These are phyloP conservation scores for Nomada ferruginata DNA, from an alignment of 2,888 invertebrate genomes.

Conservation along the genomic window DNA sequence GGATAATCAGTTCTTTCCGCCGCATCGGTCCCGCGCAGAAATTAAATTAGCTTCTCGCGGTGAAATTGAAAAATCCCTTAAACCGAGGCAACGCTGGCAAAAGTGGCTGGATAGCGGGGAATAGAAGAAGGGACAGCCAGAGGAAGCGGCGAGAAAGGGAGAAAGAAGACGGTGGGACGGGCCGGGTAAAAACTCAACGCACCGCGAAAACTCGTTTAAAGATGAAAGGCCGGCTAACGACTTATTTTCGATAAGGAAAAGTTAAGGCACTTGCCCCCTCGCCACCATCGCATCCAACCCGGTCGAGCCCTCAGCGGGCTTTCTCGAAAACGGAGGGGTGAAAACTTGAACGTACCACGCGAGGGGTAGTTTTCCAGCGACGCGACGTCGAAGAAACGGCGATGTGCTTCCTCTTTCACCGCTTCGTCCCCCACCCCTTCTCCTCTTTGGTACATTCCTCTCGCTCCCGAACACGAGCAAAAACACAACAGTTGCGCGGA, in stretches of 20 bases:
- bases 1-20: conserved; percentile 48
- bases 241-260: conserved; percentile 84
- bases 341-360: conserved; percentile 66
- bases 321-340: conserved; percentile 47
- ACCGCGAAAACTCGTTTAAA: conserved; percentile 84
- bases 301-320: conserved; percentile 51
- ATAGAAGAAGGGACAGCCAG: conserved; percentile 27
- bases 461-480: conserved; percentile 58
- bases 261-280: conserved; percentile 80
- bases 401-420: conserved; percentile 27
- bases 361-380: conserved; percentile 28
- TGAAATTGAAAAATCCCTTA: conserved; percentile 83
- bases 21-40: conserved; percentile 68
- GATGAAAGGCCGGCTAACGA: conserved; percentile 84
- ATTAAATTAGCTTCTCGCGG: conserved; percentile 81
- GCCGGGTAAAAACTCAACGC: conserved; percentile 77
- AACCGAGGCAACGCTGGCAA: conserved; percentile 79
- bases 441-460: conserved; percentile 17
- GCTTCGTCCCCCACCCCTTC: background rate
- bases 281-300: conserved; percentile 58
- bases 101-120: conserved; percentile 57
- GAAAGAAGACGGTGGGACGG: conserved; percentile 26
- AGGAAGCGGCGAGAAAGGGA: conserved; percentile 28
- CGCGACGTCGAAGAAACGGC: conserved; percentile 1
- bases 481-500: conserved; percentile 82